Base-by-base conservation (phyloP, 37 sponge, comb jelly and placozoan genomes). In the Halichondria panicea region DNA sequence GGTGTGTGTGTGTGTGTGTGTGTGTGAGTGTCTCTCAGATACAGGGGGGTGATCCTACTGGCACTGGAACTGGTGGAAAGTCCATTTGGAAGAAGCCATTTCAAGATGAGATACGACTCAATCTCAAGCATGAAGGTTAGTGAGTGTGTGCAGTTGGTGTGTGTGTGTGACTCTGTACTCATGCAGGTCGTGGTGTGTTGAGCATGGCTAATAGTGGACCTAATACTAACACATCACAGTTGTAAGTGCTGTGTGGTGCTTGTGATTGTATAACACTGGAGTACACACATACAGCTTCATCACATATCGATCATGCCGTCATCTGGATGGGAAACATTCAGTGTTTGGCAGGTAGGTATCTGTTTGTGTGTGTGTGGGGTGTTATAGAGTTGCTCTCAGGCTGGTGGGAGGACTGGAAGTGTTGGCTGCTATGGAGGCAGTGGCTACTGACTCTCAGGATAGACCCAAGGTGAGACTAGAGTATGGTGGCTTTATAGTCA, bases 161-260 rank as follows among this genome's bases (percentile, higher is more conserved):
- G 8, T 31, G 50, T 76, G 22, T 8, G 28, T 57, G 22, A 28
- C 4, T 3, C 27, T 60, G 48, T n/a, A n/a, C n/a, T 82, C 4
- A 33, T 0, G 6, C 80, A 89, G 93, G 93, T 35, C 77, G 98
- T 18, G 98, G 98, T 25, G 78, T 97, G 0, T 71, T 96, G 48
- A 96, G 96, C 66, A 96, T 96, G 96, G 96, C 96, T 43, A 96
- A 96, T 69, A 79, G 87, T 42, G 96, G 96, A 11, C 81, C 92
- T 1, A 84, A 96, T 68, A 96, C 96, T 1, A 96, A 96, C 79
- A 89, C 66, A 24, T 93, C 94, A 63, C 94, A 93, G 70, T 93
- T 93, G 94, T 93, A 73, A 80, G 90, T 41, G 8, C 22, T 37
- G 24, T 4, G 6, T 63, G 4, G 37, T 33, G 37, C 38, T 63